Percentiles rank a stretch among this genome's conserved stretches.
phyloP scores from a whole-genome alignment of 2,888 invertebrate species.

The Megamerina dolium region DNA sequence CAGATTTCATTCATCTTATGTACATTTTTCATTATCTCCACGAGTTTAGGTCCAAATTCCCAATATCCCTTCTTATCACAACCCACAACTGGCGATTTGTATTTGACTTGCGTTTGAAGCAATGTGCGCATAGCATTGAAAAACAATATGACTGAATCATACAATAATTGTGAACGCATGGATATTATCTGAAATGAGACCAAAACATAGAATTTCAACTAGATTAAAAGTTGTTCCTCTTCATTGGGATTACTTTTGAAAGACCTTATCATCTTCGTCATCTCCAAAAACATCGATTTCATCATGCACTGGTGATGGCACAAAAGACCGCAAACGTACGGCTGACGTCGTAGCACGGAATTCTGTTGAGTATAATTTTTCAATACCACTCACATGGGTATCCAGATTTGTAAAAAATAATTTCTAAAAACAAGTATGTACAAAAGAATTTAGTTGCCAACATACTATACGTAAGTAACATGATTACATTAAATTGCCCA shows the following conservation, averaged over 20 bases:
- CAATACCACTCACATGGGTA: slow-evolving; percentile 38
- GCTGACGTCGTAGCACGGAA: slow-evolving; percentile 30
- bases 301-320: slow-evolving; percentile 32
- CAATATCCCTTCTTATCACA: slow-evolving; percentile 44
- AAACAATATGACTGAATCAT: slow-evolving; percentile 88
- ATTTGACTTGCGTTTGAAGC: slow-evolving; percentile 18
- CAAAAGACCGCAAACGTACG: slow-evolving; percentile 29
- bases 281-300: slow-evolving; percentile 34
- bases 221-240: too few relatives aligned
- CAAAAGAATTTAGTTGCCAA: too few relatives aligned
- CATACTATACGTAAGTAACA: too few relatives aligned
- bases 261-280: slow-evolving; percentile 22
- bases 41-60: slow-evolving; percentile 56
- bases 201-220: too few relatives aligned
- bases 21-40: slow-evolving; percentile 61
- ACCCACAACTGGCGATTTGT: slow-evolving; percentile 28
- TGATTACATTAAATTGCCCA: slow-evolving; percentile 38
- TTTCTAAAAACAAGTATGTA: slow-evolving; percentile 19
- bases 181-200: slow-evolving; percentile 24
- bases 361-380: slow-evolving; percentile 29
- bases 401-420: slow-evolving; percentile 52
- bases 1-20: too few relatives aligned
- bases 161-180: slow-evolving; percentile 58
- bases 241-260: neutral
- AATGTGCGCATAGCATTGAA: slow-evolving; percentile 67